Conservation (phyloP, 2,797 vertebrate genomes). For the Euthynnus affinis region DNA sequence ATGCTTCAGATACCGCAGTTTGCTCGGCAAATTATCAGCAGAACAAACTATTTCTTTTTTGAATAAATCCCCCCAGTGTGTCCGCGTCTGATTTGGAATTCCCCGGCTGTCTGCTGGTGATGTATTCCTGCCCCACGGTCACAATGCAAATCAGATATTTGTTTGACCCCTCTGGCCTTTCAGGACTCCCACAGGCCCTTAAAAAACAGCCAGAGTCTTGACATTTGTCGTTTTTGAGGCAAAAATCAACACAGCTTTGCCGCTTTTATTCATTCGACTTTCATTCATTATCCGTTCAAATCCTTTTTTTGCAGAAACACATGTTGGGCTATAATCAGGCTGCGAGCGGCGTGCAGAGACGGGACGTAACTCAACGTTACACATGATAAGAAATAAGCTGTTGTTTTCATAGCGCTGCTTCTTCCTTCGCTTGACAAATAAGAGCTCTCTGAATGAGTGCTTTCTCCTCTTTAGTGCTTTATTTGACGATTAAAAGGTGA, state of each 20-base stretch:
- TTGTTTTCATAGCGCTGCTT: no score
- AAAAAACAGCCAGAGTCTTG: slow-evolving; percentile 44
- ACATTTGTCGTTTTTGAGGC: slow-evolving; percentile 56
- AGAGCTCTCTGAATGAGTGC: no score
- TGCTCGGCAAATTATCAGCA: neutral
- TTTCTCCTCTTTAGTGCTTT: neutral
- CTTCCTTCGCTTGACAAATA: no score
- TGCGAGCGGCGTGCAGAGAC: neutral
- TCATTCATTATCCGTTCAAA: neutral
- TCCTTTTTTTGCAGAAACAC: neutral
- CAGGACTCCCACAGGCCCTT: slow-evolving; percentile 35
- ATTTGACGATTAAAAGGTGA: neutral
- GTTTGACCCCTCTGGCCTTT: slow-evolving; percentile 66
- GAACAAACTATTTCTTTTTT: slow-evolving; percentile 21
- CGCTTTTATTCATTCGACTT: slow-evolving; percentile 38
- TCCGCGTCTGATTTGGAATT: slow-evolving; percentile 42
- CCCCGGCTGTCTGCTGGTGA: slow-evolving; percentile 39
- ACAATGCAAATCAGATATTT: slow-evolving; percentile 62
- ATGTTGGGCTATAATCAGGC: neutral
- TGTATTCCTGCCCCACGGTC: slow-evolving; percentile 52
- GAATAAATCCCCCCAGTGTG: slow-evolving; percentile 19
- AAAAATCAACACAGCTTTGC: slow-evolving; percentile 31
- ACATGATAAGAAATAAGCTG: no score
- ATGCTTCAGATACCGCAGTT: neutral
- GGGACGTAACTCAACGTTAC: no score